Conservation (phyloP, 1,140 invertebrate genomes). For the Lamellibrachia luymesi region DNA sequence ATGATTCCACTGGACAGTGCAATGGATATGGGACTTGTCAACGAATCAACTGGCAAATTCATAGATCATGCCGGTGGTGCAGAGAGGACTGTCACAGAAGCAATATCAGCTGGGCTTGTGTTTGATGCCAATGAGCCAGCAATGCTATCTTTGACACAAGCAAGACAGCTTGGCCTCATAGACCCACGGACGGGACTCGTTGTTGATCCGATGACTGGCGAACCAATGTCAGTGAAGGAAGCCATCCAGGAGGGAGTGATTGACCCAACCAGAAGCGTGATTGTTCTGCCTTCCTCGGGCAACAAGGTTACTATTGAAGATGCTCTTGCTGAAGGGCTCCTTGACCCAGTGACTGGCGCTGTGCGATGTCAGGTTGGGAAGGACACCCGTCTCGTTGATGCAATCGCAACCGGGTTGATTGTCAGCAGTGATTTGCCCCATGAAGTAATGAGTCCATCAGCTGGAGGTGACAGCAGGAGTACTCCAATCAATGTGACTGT, state of each 20-base stretch:
- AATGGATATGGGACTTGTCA: conserved; percentile 74
- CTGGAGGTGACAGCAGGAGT: neutral
- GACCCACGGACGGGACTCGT: conserved; percentile 61
- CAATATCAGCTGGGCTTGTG: conserved; percentile 3
- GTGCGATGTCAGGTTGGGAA: conserved; percentile 48
- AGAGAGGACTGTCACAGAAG: conserved; percentile 10
- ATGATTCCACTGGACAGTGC: conserved; percentile 16
- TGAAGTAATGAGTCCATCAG: neutral
- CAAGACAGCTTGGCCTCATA: neutral
- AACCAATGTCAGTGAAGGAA: conserved; percentile 61
- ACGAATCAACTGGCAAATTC: conserved; percentile 65
- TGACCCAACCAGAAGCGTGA: conserved; percentile 62
- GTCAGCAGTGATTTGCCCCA: neutral
- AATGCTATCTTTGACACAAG: neutral
- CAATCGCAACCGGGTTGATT: neutral
- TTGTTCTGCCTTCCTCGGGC: conserved; percentile 63
- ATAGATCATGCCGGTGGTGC: neutral
- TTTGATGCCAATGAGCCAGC: neutral
- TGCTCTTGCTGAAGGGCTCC: conserved; percentile 72
- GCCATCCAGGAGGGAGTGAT: conserved; percentile 20
- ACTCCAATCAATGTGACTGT: neutral
- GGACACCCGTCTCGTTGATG: neutral
- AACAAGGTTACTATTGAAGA: conserved; percentile 7
- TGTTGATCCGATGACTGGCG: conserved; percentile 63
- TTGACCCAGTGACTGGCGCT: conserved; percentile 70